Base-by-base conservation (phyloP, 2,888 invertebrate genomes). In the Cheilosia impressa region DNA sequence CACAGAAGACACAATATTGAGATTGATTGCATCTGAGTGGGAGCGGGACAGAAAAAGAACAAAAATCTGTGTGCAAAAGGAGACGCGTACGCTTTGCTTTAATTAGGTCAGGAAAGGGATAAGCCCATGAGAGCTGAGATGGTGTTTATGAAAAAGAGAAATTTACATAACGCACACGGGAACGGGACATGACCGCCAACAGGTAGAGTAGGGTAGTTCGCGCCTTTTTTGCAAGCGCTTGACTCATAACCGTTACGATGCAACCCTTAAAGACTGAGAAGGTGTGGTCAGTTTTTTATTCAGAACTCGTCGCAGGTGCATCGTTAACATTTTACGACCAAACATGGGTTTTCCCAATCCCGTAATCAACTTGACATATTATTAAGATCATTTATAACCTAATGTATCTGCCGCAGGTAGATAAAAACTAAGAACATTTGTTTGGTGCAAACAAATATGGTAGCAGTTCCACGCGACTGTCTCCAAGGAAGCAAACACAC, bases 401-500 rank as follows among this genome's bases (percentile, higher is more conserved):
- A 19, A 17, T 17, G 17, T 7, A n/a, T 2, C 2, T 5, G 17
- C 45, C 2, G 4, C 41, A 38, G 55, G 52, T 58, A 79, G 73
- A 52, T 68, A 52, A 47, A 38, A 41, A 53, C 41, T 24, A 50
- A 43, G 31, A 38, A 17, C 34, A 43, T 78, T 78, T 69, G 45
- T 43, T 47, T 45, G 31, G 7, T 27, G 27, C 41, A 69, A 78
- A 69, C 41, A 69, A 5, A 22, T 5, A 22, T 9, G 15, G 50
- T 19, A 73, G 19, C 38, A 53, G 27, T 38, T 45, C 17, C 52
- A 47, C 53, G 76, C 75, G 62, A 69, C 50, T 66, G 50, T 85
- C 76, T 77, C 76, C 76, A 85, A 81, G 72, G 81, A 85, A 85
- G 66, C 68, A 85, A 85, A 81, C 69, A 85, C 81, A 55, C 68